Evolutionary conservation across 1,140 invertebrate species (phyloP).

Genomic region (Pseudomyrmex gracilis): DNA sequence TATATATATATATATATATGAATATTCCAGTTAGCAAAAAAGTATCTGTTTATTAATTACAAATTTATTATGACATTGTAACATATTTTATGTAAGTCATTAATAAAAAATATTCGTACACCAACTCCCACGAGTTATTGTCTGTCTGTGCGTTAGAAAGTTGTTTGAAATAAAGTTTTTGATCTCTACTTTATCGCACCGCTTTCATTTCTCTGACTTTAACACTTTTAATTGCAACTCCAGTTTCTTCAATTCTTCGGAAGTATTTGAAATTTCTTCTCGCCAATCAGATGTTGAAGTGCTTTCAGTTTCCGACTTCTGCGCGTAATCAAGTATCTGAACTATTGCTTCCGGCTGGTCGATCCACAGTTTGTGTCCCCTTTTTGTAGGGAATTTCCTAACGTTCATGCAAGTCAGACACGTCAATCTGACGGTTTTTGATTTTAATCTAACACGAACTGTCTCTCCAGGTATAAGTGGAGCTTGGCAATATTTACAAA

Average conservation of each 20-base stretch:
- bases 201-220: neutral
- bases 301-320: constrained; percentile 52
- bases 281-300: neutral
- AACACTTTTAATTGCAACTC: neutral
- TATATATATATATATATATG: constrained; percentile 17
- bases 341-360: constrained; percentile 77
- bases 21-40: constrained; percentile 81
- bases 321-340: constrained; percentile 77
- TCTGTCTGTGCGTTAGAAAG: neutral
- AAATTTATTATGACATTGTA: constrained; percentile 84
- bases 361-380: constrained; percentile 80
- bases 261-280: neutral
- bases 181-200: neutral
- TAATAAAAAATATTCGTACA: constrained; percentile 83
- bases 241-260: neutral
- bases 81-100: constrained; percentile 85
- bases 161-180: neutral
- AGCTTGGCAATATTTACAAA: constrained; percentile 82
- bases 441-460: constrained; percentile 79
- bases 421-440: constrained; percentile 80
- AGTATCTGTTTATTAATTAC: constrained; percentile 81
- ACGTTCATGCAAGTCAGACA: constrained; percentile 76
- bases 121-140: constrained; percentile 35
- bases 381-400: constrained; percentile 78
- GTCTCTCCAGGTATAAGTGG: constrained; percentile 83